Evolutionary conservation across 2,888 invertebrate genomes (phyloP), one percentile per base, ranked within the genome.

Genomic region (Eupithecia vulgata): DNA sequence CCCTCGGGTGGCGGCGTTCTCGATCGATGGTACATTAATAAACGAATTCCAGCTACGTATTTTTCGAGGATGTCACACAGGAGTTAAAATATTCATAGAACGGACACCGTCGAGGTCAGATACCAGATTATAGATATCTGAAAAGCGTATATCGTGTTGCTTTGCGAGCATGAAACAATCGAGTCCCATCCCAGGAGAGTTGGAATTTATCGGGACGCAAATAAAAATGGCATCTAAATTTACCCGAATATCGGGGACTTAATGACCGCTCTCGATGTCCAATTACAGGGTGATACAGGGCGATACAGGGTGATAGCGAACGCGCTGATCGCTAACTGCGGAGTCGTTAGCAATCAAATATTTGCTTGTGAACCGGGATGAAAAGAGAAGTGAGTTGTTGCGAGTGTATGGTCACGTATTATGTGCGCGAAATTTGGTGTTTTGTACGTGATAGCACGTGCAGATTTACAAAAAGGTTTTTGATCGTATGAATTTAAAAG

Each of bases 41-140:
- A 91, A 92, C 87, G 89, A 87, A 91, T 86, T 80, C 83, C 80
- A 84, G 83, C 81, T 84, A 83, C 86, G 88, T 89, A 90, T 90
- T 90, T 92, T 91, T 83, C 78, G 84, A 82, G 85, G 84, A 83
- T 86, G 89, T 88, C 88, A 90, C 88, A 87, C 79, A 84, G 82
- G 85, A 89, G 87, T 87, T 93, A 90, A 93, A 91, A 90, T 93
- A 93, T 93, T 92, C 92, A 91, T 92, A 85, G 86, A 86, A 82
- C 78, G 89, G 88, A 88, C 87, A 88, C 87, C 85, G 85, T 83
- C 74, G 86, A 86, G 88, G 86, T 84, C 83, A 81, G 78, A 77
- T 74, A 73, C 81, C 82, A 86, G 88, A 93, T 92, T 91, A 91
- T 88, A 88, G 86, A 86, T 88, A 86, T 86, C 81, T 83, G 83